Percentiles rank a stretch among this genome's conserved stretches.
These are phyloP conservation scores for Plebejus anna DNA, from an alignment of 2,888 invertebrate genomes.

Conservation along the genomic window DNA sequence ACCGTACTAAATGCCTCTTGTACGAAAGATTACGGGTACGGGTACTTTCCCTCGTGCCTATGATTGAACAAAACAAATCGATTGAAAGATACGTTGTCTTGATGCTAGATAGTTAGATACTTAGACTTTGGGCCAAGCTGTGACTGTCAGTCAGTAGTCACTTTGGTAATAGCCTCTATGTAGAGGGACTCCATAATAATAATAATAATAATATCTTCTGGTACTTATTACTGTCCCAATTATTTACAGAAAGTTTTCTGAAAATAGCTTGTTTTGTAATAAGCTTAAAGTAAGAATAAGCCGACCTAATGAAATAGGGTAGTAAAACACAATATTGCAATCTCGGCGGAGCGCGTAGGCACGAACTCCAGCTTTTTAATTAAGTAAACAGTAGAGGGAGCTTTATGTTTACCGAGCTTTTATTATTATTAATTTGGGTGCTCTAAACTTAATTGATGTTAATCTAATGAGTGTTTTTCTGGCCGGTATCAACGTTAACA, in stretches of 20 bases:
- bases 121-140: background rate
- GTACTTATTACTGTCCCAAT: background rate
- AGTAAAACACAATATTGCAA: conserved; percentile 15
- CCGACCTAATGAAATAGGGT: background rate
- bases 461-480: conserved; percentile 12
- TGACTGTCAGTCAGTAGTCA: background rate
- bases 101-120: background rate
- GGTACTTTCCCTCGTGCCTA: background rate
- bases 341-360: background rate
- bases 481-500: background rate
- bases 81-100: background rate
- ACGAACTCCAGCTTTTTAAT: conserved; percentile 17
- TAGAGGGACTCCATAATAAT: background rate
- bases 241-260: background rate
- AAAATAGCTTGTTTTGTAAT: background rate
- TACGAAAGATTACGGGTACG: background rate
- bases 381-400: conserved; percentile 6
- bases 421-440: conserved; percentile 15
- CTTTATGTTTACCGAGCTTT: conserved; percentile 12
- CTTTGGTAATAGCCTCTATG: background rate
- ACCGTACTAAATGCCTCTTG: conserved; percentile 32
- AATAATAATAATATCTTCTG: background rate
- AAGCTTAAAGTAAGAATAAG: background rate
- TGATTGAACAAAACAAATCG: background rate
- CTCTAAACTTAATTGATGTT: conserved; percentile 8